phyloP scores from a whole-genome alignment of 2,888 invertebrate species.

The Argyresthia albistria region DNA sequence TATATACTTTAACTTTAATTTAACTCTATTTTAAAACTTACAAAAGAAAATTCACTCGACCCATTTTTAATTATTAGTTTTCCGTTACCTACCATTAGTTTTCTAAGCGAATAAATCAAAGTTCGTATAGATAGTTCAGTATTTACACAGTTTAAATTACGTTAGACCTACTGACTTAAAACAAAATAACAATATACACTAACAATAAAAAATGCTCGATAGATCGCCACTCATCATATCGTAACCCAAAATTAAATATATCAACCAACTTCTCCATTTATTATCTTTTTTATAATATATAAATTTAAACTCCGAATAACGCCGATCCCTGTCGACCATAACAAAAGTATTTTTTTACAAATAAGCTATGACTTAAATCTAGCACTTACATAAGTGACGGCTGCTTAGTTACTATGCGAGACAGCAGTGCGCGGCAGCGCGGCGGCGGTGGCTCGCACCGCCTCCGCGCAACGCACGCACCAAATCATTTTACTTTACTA shows the following conservation, averaged over 20 bases:
- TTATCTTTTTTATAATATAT: conserved; percentile 30
- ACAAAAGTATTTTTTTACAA: conserved; percentile 64
- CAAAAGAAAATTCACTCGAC: conserved; percentile 52
- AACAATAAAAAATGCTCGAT: conserved; percentile 70
- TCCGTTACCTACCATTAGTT: conserved; percentile 60
- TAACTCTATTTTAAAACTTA: conserved; percentile 41
- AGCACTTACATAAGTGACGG: conserved; percentile 55
- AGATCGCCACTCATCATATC: conserved; percentile 61
- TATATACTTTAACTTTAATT: conserved; percentile 22
- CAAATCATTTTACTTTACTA: conserved; percentile 37
- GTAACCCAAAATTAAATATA: conserved; percentile 59
- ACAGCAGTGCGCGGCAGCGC: conserved; percentile 7
- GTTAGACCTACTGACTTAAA: conserved; percentile 66
- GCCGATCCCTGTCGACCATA: conserved; percentile 67
- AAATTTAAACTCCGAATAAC: conserved; percentile 69
- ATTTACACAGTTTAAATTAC: conserved; percentile 68
- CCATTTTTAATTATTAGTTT: conserved; percentile 52
- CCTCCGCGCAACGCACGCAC: conserved; percentile 30
- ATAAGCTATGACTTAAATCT: conserved; percentile 58
- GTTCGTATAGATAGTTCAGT: conserved; percentile 60
- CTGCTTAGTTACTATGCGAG: conserved; percentile 41
- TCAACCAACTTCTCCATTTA: conserved; percentile 59
- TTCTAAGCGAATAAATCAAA: conserved; percentile 55
- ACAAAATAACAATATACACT: conserved; percentile 73
- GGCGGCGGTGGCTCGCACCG: conserved; percentile 12